A percentile compares a stretch with the other conserved stretches of the same genome.
These are phyloP conservation scores for Corythoichthys intestinalis DNA, from an alignment of 2,113 vertebrate species.

Conservation along the genomic window DNA sequence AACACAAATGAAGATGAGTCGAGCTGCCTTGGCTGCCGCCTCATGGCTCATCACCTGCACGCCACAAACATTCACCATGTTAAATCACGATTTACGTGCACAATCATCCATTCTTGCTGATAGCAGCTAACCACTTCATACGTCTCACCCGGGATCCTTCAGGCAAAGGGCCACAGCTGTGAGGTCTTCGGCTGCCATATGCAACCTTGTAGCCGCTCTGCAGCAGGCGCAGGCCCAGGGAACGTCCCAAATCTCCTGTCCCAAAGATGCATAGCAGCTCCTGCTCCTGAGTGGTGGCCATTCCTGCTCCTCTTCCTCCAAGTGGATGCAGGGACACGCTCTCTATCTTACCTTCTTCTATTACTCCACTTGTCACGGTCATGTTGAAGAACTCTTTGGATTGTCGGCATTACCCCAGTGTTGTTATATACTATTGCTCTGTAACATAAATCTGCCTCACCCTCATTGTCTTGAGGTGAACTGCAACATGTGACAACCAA, in stretches of 20 bases:
- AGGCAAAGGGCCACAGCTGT: conserved; percentile 57
- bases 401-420: neutral
- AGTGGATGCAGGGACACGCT: conserved; percentile 8
- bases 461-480: neutral
- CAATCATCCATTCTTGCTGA: neutral
- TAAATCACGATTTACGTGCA: neutral
- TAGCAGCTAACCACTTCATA: neutral
- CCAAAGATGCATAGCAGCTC: conserved; percentile 56
- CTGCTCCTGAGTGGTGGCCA: neutral
- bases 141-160: conserved; percentile 54
- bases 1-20: conserved; percentile 78
- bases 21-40: conserved; percentile 74
- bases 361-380: conserved; percentile 5
- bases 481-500: conserved; percentile 4
- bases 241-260: conserved; percentile 55
- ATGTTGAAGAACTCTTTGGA: conserved; percentile 18
- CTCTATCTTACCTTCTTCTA: conserved; percentile 19
- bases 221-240: conserved; percentile 51
- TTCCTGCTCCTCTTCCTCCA: conserved; percentile 15
- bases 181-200: conserved; percentile 55
- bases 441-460: conserved; percentile 22
- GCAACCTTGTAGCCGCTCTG: conserved; percentile 58
- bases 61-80: conserved; percentile 1
- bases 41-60: conserved; percentile 71
- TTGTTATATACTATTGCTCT: conserved; percentile 33